Evolutionary conservation across 1,140 invertebrate genomes (phyloP), one percentile per base, ranked within the genome.

Genomic region (Caenorhabditis latens): DNA sequence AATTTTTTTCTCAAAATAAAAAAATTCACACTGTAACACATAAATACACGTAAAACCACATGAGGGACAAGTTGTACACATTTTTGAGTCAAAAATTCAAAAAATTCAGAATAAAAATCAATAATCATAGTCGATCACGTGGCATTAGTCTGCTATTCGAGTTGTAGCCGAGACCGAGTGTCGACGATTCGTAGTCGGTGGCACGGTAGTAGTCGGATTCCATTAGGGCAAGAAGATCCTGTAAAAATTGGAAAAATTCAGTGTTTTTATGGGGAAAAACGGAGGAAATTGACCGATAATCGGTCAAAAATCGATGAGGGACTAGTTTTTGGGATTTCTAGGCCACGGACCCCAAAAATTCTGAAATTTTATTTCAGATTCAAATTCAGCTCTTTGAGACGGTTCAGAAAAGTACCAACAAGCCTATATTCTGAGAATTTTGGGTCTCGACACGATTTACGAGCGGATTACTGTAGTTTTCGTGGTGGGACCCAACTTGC

Each of bases 211-310:
- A 57, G 50, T 85, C 83, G 1, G 50, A 55, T 43, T 84, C 83
- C 87, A 88, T 88, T 6, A 88, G 61, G 4, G 87, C 87, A 13
- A 88, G 50, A 14, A 88, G 63, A 55, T 88, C 87, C 61, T 87
- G 86, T 19, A 87, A 55, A 48, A 53, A 58, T 16, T 14, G 2
- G 46, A 11, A 84, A n/a, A 21, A 40, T 14, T 19, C 13, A 67
- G 55, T 2, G 32, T 79, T 79, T 79, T 67, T 67, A 32, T 32
- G 32, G 3, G 14, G 46, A 32, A 46, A 71, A 40, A 13, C n/a
- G 7, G 40, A 2, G 14, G 3, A 71, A 7, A 46, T 79, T 11
- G 24, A 32, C 24, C 32, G 1, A 21, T 7, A 63, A 32, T 63
- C 9, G 9, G 8, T 24, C 57, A 58, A 58, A 58, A 14, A 19